phyloP scores from a whole-genome alignment of 1,140 invertebrate species.

The Drosophila bocqueti region DNA sequence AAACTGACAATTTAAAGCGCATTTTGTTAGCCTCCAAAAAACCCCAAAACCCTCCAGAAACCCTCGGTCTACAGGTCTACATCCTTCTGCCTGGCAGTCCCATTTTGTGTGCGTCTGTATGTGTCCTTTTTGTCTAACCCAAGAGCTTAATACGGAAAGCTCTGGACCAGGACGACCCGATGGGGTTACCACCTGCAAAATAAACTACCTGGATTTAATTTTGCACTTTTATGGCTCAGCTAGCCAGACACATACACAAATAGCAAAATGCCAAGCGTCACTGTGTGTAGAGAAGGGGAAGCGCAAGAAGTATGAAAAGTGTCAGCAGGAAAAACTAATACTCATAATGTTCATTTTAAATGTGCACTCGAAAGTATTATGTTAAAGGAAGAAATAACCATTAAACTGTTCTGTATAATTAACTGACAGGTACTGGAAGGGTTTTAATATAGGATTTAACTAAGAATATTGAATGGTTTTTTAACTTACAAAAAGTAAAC shows the following conservation, averaged over 20 bases:
- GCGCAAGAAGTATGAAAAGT: slow-evolving; percentile 41
- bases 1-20: slow-evolving; percentile 78
- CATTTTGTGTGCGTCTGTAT: slow-evolving; percentile 6
- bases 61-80: slow-evolving; percentile 4
- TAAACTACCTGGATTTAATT: slow-evolving; percentile 76
- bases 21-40: slow-evolving; percentile 24
- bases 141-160: slow-evolving; percentile 61
- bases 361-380: slow-evolving; percentile 19
- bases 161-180: slow-evolving; percentile 45
- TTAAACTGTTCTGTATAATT: neutral
- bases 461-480: neutral
- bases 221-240: slow-evolving; percentile 67
- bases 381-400: neutral
- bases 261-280: slow-evolving; percentile 25
- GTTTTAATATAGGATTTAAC: neutral
- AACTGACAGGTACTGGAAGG: neutral
- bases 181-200: slow-evolving; percentile 61
- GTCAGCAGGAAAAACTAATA: slow-evolving; percentile 26
- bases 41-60: slow-evolving; percentile 3
- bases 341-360: slow-evolving; percentile 33
- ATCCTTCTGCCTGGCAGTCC: slow-evolving; percentile 6
- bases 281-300: slow-evolving; percentile 11
- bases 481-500: neutral
- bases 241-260: slow-evolving; percentile 17
- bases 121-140: slow-evolving; percentile 58